phyloP scores from a whole-genome alignment of 2,113 vertebrate species.

The Oophaga pumilio region DNA sequence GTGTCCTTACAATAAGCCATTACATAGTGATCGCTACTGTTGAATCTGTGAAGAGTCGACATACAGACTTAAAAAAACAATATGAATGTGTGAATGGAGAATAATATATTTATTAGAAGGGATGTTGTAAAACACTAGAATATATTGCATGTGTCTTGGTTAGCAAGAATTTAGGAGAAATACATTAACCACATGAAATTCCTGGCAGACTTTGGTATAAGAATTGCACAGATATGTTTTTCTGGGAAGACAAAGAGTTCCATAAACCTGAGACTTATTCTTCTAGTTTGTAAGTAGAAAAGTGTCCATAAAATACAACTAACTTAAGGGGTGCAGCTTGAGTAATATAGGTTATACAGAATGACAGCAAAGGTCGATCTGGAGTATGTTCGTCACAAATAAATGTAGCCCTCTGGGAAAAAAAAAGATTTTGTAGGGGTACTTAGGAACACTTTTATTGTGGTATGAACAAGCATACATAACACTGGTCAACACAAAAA shows the following conservation, averaged over 20 bases:
- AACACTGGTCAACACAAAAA: too few relatives aligned
- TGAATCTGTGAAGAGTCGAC: not conserved
- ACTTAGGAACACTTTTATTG: too few relatives aligned
- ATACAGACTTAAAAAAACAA: not conserved
- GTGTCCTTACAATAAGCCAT: not conserved
- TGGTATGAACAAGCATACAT: too few relatives aligned
- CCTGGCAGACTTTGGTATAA: not conserved
- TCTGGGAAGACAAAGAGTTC: not conserved
- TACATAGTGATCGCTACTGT: not conserved
- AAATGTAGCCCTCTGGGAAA: not conserved
- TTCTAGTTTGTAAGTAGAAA: not conserved
- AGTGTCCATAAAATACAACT: not conserved
- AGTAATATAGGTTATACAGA: not conserved
- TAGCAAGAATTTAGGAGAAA: not conserved
- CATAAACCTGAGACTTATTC: not conserved
- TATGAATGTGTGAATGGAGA: not conserved
- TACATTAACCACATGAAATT: not conserved
- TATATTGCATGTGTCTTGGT: not conserved
- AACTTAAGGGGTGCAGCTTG: not conserved
- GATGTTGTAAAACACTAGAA: not conserved
- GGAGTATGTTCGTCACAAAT: not conserved
- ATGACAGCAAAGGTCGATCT: not conserved
- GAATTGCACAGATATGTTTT: not conserved
- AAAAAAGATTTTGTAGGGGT: too few relatives aligned
- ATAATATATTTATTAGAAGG: conserved; percentile 1